A percentile compares a stretch with the other conserved stretches of the same genome.
These are phyloP conservation scores for Enteromius trimaculatus DNA, from an alignment of 2,797 vertebrate genomes.

Conservation along the genomic window DNA sequence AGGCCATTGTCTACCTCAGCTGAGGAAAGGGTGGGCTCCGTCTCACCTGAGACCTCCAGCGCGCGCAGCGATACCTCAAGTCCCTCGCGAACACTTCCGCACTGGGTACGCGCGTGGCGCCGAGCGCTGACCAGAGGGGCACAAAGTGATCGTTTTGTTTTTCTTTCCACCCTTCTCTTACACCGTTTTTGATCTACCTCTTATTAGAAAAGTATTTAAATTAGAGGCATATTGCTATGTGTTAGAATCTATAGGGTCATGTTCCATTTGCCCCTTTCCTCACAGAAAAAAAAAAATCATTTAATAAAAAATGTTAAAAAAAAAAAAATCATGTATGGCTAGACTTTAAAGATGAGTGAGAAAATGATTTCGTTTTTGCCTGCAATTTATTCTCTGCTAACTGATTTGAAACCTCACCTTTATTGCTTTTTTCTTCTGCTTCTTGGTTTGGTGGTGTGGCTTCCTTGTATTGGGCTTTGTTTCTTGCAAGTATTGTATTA, in stretches of 20 bases:
- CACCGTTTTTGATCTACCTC: slow-evolving; percentile 96
- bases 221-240: slow-evolving; percentile 91
- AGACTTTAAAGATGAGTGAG: slow-evolving; percentile 82
- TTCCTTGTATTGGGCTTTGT: slow-evolving; percentile 80
- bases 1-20: slow-evolving; percentile 92
- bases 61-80: slow-evolving; percentile 87
- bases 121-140: slow-evolving; percentile 85
- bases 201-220: slow-evolving; percentile 88
- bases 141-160: slow-evolving; percentile 82
- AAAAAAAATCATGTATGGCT: slow-evolving; percentile 85
- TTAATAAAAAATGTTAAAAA: slow-evolving; percentile 60
- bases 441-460: slow-evolving; percentile 76
- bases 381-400: slow-evolving; percentile 84
- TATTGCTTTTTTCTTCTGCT: slow-evolving; percentile 86
- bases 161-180: slow-evolving; percentile 73
- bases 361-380: slow-evolving; percentile 75
- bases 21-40: slow-evolving; percentile 78
- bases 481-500: slow-evolving; percentile 78
- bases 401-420: slow-evolving; percentile 75
- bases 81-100: slow-evolving; percentile 82
- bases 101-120: slow-evolving; percentile 79
- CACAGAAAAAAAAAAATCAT: slow-evolving; percentile 62
- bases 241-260: slow-evolving; percentile 80
- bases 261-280: slow-evolving; percentile 63
- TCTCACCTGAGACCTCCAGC: slow-evolving; percentile 80